Evolutionary conservation across 2,888 invertebrate genomes (phyloP), one percentile per base, ranked within the genome.

Genomic region (Tineola bisselliella): DNA sequence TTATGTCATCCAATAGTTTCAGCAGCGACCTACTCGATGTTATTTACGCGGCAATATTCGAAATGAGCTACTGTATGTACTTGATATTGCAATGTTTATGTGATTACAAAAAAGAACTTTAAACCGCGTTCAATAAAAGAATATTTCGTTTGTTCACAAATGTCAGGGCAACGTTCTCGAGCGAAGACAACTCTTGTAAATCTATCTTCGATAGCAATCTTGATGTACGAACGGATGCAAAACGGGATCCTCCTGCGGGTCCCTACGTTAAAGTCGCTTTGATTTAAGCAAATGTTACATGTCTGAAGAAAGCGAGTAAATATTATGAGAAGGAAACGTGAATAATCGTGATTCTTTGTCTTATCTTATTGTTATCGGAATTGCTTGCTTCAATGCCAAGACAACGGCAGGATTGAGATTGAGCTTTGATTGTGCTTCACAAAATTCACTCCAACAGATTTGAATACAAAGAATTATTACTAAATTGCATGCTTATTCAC

Each of bases 171-270:
- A 33, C 58, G 58, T 58, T 74, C 75, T 73, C 74, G 74, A 72
- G 75, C 74, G 74, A 67, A 66, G 81, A 83, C 79, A 77, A 76
- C 74, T 76, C 87, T 84, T 86, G 87, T 87, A 87, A 88, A 88
- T 87, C 81, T 79, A 77, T 77, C 78, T 77, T 72, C 68, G 87
- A 87, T 87, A 84, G 80, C 75, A 71, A 88, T 88, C 88, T 87
- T 87, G 87, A 87, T 84, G 77, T 83, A 84, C 80, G 79, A 76
- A 84, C 86, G 86, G 82, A 87, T 87, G 87, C 84, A 81, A 83
- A 87, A 84, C 81, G 78, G 79, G 80, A 80, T 75, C 75, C 73
- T 76, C 72, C 70, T 70, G 68, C 69, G 62, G 12, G 58, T 25
- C 64, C 67, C 68, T 67, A 67, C 70, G 69, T 74, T 25, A 67